phyloP scores from a whole-genome alignment of 1,140 invertebrate genomes.

The Drosophila leontia region DNA sequence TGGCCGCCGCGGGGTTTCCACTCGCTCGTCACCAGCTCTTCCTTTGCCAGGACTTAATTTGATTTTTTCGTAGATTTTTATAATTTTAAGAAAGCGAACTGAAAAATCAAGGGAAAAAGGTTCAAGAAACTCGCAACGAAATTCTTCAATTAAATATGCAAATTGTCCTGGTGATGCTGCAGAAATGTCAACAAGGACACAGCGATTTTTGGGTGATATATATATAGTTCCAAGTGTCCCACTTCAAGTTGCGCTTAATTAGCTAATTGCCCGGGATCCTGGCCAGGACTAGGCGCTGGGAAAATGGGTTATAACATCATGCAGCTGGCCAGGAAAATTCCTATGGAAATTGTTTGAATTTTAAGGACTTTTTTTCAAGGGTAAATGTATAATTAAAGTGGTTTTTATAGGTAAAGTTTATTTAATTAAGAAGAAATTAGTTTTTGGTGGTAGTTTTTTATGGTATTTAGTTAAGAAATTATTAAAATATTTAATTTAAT shows the following conservation, averaged over 20 bases:
- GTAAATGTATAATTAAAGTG: background rate
- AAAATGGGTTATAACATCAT: background rate
- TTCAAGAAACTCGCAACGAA: constrained; percentile 12
- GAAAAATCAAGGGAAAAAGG: constrained; percentile 24
- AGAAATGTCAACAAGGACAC: constrained; percentile 62
- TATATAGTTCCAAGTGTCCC: constrained; percentile 50
- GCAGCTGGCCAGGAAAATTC: constrained; percentile 10
- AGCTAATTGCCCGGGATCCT: constrained; percentile 62
- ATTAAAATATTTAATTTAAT: background rate
- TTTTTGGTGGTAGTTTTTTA: background rate
- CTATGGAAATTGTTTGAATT: constrained; percentile 11
- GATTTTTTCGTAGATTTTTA: constrained; percentile 43
- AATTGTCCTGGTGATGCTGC: constrained; percentile 72
- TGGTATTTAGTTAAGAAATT: background rate
- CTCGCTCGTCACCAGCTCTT: constrained; percentile 47
- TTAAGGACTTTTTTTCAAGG: background rate
- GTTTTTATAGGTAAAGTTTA: background rate
- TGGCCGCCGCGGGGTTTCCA: constrained; percentile 53
- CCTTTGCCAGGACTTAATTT: constrained; percentile 16
- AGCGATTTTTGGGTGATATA: constrained; percentile 49
- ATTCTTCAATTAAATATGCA: constrained; percentile 78
- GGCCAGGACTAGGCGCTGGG: background rate
- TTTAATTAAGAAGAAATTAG: background rate
- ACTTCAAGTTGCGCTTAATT: constrained; percentile 72
- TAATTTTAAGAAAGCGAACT: constrained; percentile 1